A percentile compares a stretch with the other conserved stretches of the same genome.
These are phyloP conservation scores for Albula glossodonta DNA, from an alignment of 2,113 vertebrate genomes.

Conservation along the genomic window DNA sequence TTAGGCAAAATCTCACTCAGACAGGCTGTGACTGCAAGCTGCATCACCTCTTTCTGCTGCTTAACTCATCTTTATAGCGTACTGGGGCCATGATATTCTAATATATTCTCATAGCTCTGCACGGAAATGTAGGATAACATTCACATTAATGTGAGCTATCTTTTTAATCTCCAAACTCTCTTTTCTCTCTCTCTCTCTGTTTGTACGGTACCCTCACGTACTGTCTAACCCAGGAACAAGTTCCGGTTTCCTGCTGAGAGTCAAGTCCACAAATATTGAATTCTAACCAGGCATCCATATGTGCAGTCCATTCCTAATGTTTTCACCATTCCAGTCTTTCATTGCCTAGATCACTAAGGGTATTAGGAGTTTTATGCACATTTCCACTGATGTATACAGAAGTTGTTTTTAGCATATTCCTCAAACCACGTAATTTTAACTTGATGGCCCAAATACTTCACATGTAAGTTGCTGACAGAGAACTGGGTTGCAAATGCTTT, in stretches of 20 bases:
- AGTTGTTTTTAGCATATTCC: too few relatives aligned
- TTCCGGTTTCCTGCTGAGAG: too few relatives aligned
- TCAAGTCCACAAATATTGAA: too few relatives aligned
- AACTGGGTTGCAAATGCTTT: too few relatives aligned
- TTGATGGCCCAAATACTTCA: too few relatives aligned
- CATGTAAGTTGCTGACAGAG: too few relatives aligned
- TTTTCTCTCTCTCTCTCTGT: neutral
- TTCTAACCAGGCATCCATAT: neutral
- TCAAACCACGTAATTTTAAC: too few relatives aligned
- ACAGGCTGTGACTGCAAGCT: neutral
- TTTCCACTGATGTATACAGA: too few relatives aligned
- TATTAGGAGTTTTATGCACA: too few relatives aligned
- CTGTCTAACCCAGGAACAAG: neutral
- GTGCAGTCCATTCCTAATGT: too few relatives aligned
- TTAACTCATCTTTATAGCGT: neutral
- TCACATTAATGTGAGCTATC: neutral
- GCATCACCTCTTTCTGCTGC: neutral
- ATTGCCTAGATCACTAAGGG: too few relatives aligned
- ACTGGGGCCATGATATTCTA: neutral
- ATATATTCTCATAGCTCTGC: neutral
- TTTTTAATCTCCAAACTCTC: neutral
- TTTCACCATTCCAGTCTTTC: too few relatives aligned
- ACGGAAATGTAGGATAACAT: neutral
- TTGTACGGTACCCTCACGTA: neutral
- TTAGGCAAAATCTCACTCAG: neutral